Percentiles rank a stretch among this genome's conserved stretches.
phyloP scores from a whole-genome alignment of 2,888 invertebrate species.

The Hypercompe scribonia region DNA sequence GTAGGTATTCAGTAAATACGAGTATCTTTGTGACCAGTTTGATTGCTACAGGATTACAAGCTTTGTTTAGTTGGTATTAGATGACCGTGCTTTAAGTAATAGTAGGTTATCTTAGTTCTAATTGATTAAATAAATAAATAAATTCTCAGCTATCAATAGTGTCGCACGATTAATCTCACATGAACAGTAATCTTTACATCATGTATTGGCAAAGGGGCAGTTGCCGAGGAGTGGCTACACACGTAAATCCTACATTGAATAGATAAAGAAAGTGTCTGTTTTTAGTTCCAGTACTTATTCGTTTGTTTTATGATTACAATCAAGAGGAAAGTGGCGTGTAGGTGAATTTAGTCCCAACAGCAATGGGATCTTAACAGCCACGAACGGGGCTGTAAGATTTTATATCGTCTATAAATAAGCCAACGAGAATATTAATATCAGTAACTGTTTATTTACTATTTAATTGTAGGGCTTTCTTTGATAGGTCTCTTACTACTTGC shows the following conservation, averaged over 20 bases:
- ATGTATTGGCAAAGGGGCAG: slow-evolving; percentile 38
- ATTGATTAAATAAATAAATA: no score
- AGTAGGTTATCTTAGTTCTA: no score
- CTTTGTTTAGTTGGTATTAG: no score
- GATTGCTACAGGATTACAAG: no score
- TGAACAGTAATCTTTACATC: slow-evolving; percentile 35
- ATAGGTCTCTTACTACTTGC: not conserved
- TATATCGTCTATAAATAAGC: slow-evolving; percentile 33
- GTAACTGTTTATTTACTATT: slow-evolving; percentile 13
- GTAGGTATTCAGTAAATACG: no score
- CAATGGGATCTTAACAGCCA: slow-evolving; percentile 24
- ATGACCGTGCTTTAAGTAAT: no score
- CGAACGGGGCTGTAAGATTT: slow-evolving; percentile 28
- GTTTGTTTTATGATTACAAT: slow-evolving; percentile 18
- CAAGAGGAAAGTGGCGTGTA: slow-evolving; percentile 21
- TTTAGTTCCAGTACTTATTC: slow-evolving; percentile 17
- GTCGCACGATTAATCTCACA: slow-evolving; percentile 20
- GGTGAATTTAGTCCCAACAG: slow-evolving; percentile 18
- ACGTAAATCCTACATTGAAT: slow-evolving; percentile 61
- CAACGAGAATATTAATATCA: slow-evolving; percentile 1
- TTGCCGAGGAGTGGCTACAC: slow-evolving; percentile 58
- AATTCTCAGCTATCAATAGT: no score
- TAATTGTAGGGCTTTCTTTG: slow-evolving; percentile 18
- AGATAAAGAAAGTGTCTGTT: slow-evolving; percentile 58
- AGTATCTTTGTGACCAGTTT: no score